Evolutionary conservation across 2,888 invertebrate species (phyloP), one percentile per base, ranked within the genome.

Genomic region (Chrysomela aeneicollis): DNA sequence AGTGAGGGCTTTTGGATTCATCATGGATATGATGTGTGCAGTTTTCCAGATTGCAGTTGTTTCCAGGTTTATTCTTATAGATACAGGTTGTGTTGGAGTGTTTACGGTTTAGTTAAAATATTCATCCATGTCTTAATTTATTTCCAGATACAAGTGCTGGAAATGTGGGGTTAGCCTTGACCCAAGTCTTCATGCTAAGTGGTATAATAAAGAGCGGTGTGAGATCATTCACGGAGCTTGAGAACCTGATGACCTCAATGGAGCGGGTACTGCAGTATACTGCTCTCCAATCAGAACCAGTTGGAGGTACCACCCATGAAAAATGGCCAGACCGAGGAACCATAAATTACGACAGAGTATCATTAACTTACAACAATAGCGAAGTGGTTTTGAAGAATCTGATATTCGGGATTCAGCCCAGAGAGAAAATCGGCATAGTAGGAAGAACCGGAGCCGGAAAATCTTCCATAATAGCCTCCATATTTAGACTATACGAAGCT

Each of bases 391-490:
- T 97, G 17, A 91, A 88, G 67, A 87, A 89, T 66, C 82, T 94
- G 1, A 87, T 85, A 63, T 86, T 94, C 59, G 78, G 82, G 0
- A 88, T 93, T 59, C 85, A 89, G 74, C 85, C 89, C n/a, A 87
- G 87, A 66, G 87, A 88, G 84, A 90, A 90, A 84, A 86, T 93
- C 46, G 93, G 92, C 2, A 88, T 93, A n/a, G 90, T 93, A 3
- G 94, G 94, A 0, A 83, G 94, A 73, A 94, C 94, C 0, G 94
- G 94, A 0, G 93, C 94, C 1, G 94, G 93, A 12, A 93, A 92
- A 80, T 90, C 91, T 0, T 92, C 92, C 0, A 81, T 92, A 52
- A 89, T 92, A 72, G 86, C 91, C 0, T 90, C 91, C 2, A 82
- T 95, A 18, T 95, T 94, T 81, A 89, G 96, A 58, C 79, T 97